Percentiles rank a stretch among this genome's conserved stretches.
phyloP scores from a whole-genome alignment of 2,888 invertebrate genomes.

The Polydrusus cervinus region DNA sequence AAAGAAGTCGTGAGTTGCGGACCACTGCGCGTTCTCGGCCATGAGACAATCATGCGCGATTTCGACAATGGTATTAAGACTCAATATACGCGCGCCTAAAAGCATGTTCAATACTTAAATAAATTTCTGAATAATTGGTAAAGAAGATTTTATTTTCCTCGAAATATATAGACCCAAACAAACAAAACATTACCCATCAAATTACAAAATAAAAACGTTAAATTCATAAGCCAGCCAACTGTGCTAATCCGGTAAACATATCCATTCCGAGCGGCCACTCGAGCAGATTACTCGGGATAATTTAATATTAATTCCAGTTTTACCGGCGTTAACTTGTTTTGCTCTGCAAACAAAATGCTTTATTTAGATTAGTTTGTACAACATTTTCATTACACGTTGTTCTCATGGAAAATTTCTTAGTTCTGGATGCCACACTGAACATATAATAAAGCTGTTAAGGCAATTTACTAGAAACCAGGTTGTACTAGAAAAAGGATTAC shows the following conservation, averaged over 20 bases:
- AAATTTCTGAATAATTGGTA: too few relatives aligned
- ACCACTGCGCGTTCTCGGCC: too few relatives aligned
- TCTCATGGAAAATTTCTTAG: not conserved
- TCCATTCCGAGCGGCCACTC: slow-evolving; percentile 25
- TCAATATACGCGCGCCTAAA: too few relatives aligned
- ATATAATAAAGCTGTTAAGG: slow-evolving; percentile 2
- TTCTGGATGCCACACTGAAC: not conserved
- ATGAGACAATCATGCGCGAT: too few relatives aligned
- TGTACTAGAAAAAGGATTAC: too few relatives aligned
- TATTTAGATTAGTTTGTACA: slow-evolving; percentile 22
- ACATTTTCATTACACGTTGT: slow-evolving; percentile 1
- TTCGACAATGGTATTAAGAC: too few relatives aligned
- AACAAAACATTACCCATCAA: not conserved
- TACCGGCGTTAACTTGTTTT: slow-evolving; percentile 8
- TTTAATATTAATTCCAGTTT: slow-evolving; percentile 33
- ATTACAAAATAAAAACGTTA: slow-evolving; percentile 10
- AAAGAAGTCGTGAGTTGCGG: too few relatives aligned
- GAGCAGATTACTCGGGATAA: slow-evolving; percentile 28
- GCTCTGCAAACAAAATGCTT: slow-evolving; percentile 20
- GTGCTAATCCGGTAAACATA: slow-evolving; percentile 24
- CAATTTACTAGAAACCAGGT: not conserved
- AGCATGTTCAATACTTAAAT: too few relatives aligned
- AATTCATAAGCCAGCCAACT: not conserved
- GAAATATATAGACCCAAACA: too few relatives aligned
- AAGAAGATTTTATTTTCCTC: too few relatives aligned